A percentile compares a stretch with the other conserved stretches of the same genome.
Conservation (phyloP, 2,888 invertebrate species). For the Lasioglossum oenotherae region DNA sequence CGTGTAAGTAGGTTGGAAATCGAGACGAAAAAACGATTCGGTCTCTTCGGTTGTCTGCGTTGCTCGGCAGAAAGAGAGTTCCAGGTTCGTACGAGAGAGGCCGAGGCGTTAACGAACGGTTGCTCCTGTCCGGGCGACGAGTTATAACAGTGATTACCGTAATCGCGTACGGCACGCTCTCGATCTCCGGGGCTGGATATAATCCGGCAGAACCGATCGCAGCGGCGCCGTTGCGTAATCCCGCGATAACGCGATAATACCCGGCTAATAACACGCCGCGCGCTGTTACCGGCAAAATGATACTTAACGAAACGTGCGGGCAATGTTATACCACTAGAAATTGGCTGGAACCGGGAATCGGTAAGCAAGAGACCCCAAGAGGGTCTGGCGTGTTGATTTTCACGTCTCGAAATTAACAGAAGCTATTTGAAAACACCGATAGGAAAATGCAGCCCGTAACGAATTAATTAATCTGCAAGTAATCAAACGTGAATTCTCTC, state of each 20-base stretch:
- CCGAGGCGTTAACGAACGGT: constrained; percentile 54
- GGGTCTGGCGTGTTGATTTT: neutral
- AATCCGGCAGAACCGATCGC: constrained; percentile 56
- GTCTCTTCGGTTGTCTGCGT: constrained; percentile 4
- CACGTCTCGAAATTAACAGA: neutral
- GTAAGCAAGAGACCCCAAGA: neutral
- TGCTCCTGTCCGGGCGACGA: constrained; percentile 21
- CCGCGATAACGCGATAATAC: constrained; percentile 55
- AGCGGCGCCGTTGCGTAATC: constrained; percentile 46
- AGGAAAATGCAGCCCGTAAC: neutral
- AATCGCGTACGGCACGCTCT: constrained; percentile 53
- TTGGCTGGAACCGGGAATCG: neutral
- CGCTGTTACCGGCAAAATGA: constrained; percentile 33
- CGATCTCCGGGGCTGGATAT: constrained; percentile 40
- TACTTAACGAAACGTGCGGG: constrained; percentile 33
- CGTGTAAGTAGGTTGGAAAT: constrained; percentile 63
- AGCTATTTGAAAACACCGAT: neutral
- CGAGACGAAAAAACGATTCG: constrained; percentile 52
- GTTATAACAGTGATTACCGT: constrained; percentile 66
- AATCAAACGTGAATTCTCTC: neutral
- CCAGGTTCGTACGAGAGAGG: constrained; percentile 22
- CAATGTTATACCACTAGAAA: neutral
- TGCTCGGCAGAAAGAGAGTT: constrained; percentile 22
- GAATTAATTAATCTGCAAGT: neutral
- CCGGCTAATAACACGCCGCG: constrained; percentile 29